Evolutionary conservation across 2,113 vertebrate species (phyloP).

Genomic region (Turdus rufiventris): DNA sequence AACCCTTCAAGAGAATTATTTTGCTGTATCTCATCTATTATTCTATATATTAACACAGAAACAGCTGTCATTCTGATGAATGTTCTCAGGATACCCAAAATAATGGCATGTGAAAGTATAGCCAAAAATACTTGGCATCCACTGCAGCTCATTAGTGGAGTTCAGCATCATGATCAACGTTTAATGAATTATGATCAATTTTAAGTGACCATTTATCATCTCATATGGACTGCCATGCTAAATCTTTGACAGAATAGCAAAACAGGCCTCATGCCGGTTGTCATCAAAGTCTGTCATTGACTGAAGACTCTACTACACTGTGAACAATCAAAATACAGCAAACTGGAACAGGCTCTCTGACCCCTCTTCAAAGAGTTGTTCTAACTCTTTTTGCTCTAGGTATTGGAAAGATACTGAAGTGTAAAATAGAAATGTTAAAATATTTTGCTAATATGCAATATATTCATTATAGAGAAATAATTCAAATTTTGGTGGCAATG

Average conservation of each 20-base stretch:
- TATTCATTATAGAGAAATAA: neutral
- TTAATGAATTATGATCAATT: conserved; percentile 34
- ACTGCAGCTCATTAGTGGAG: neutral
- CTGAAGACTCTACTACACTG: neutral
- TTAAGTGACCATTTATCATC: conserved; percentile 11
- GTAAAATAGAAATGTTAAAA: neutral
- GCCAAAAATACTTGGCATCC: conserved; percentile 2
- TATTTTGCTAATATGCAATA: neutral
- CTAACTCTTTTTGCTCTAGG: neutral
- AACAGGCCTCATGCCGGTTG: neutral
- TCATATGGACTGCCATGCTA: neutral
- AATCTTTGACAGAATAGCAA: neutral
- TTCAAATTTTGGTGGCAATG: neutral
- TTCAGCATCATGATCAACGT: neutral
- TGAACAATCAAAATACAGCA: neutral
- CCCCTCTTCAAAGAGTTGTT: neutral
- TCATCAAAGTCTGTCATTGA: neutral
- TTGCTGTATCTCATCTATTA: neutral
- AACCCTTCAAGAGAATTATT: conserved; percentile 8
- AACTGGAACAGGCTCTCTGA: neutral
- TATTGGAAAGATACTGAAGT: neutral
- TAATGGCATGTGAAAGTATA: neutral
- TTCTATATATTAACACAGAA: neutral
- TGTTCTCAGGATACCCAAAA: neutral
- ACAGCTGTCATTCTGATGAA: neutral